These are phyloP conservation scores for Drosophila multiciliata DNA, from an alignment of 2,888 invertebrate species.

Conservation along the genomic window DNA sequence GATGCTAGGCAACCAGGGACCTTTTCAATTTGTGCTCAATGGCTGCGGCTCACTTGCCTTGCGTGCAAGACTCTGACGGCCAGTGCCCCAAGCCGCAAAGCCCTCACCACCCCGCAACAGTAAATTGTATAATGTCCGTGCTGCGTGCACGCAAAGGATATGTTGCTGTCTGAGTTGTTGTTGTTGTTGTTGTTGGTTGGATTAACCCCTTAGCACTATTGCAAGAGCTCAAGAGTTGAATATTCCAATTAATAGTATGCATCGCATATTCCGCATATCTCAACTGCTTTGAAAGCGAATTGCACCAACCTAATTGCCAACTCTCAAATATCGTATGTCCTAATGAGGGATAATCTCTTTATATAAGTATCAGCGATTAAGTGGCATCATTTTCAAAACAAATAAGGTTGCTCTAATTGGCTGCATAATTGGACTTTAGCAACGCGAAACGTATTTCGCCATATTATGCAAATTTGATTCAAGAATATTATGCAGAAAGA, in stretches of 20 bases:
- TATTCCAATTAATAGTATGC: constrained; percentile 40
- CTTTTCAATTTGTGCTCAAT: constrained; percentile 59
- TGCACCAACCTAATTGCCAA: constrained; percentile 13
- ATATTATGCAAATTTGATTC: not conserved
- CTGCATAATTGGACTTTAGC: not conserved
- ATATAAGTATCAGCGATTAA: not conserved
- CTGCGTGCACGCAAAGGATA: constrained; percentile 34
- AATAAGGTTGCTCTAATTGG: not conserved
- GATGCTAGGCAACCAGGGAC: constrained; percentile 54
- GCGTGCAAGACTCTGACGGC: constrained; percentile 39
- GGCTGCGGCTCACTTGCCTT: constrained; percentile 55
- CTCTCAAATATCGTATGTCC: not conserved
- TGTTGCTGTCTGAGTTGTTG: not conserved
- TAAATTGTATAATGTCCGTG: not conserved
- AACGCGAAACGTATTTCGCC: too few relatives aligned
- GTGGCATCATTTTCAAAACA: not conserved
- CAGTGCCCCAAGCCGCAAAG: constrained; percentile 7
- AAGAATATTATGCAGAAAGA: not conserved
- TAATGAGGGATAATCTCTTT: not conserved
- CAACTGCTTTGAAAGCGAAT: constrained; percentile 4
- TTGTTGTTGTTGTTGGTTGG: not conserved
- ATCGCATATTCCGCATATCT: constrained; percentile 14
- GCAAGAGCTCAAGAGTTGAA: constrained; percentile 10
- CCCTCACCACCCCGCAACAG: not conserved
- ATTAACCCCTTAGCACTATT: constrained; percentile 23